A percentile compares a stretch with the other conserved stretches of the same genome.
Conservation (phyloP, 2,888 invertebrate genomes). For the Buathra laborator region DNA sequence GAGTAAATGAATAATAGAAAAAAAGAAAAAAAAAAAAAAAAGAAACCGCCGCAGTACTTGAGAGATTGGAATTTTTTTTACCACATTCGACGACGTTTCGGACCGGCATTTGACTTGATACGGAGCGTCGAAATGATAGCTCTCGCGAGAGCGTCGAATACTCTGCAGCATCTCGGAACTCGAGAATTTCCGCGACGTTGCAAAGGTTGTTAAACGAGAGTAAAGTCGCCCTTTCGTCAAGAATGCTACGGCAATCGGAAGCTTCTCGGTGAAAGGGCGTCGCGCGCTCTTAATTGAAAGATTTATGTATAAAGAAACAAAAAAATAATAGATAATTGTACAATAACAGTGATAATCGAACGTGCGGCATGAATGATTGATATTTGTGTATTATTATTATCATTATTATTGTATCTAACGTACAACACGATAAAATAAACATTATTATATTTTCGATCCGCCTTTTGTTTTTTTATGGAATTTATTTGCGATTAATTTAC, state of each 20-base stretch:
- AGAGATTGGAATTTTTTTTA: constrained; percentile 11
- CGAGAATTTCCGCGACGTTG: constrained; percentile 75
- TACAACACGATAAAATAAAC: constrained; percentile 82
- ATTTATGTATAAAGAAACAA: constrained; percentile 81
- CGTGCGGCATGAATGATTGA: constrained; percentile 80
- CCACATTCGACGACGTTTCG: constrained; percentile 28
- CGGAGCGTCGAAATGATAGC: constrained; percentile 46
- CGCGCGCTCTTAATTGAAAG: constrained; percentile 78
- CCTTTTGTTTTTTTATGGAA: constrained; percentile 71
- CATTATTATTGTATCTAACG: constrained; percentile 82
- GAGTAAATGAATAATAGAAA: background rate
- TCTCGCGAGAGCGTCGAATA: constrained; percentile 62
- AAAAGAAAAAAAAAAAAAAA: background rate
- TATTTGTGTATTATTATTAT: constrained; percentile 83
- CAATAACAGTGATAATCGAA: constrained; percentile 81
- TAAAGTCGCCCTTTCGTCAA: constrained; percentile 75
- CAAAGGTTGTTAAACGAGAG: constrained; percentile 80
- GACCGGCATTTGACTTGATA: constrained; percentile 34
- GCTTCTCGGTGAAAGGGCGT: constrained; percentile 57
- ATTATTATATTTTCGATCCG: constrained; percentile 83
- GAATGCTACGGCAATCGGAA: constrained; percentile 37
- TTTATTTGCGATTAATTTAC: constrained; percentile 62
- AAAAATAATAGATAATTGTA: constrained; percentile 79
- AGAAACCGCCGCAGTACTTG: constrained; percentile 21
- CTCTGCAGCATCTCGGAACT: constrained; percentile 69